Evolutionary conservation across 1,140 invertebrate species (phyloP), one percentile per base, ranked within the genome.

Genomic region (Whitmania pigra): DNA sequence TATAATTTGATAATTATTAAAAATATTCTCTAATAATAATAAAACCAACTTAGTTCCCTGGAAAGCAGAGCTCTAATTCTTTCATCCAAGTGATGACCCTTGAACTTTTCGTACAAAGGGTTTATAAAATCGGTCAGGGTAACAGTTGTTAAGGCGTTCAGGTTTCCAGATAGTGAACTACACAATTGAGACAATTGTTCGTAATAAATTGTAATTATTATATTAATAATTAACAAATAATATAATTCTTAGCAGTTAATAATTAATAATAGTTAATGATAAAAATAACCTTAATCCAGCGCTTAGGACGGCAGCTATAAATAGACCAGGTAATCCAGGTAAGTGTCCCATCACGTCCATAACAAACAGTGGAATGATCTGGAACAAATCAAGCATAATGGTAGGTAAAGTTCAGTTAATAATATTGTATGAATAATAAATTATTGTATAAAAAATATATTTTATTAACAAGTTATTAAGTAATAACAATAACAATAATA

Each of bases 121-220:
- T 85, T 86, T 0, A 92, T 81, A 67, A 94, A 86, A 81, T 95
- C 93, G 80, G 94, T 88, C 76, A 91, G 87, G 3, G 89, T 89
- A 9, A 94, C 90, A 0, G 92, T 92, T 0, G 92, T 89, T 66
- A 96, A 80, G 0, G 92, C 93, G 79, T 94, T 95, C 54, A 95
- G 80, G 18, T 92, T 91, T 25, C 90, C 91, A 0, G 92, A 92
- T 2, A 96, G 90, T 2, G 93, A 94, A 77, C 91, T 93, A 79
- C n/a, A n/a, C 40, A 74, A 71, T 53, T 49, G 27, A 63, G 49
- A 66, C 54, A 31, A 55, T 20, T 15, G 75, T 63, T 63, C 11
- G 9, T 63, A 63, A 25, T n/a, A 63, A 25, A 4, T 63, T 63
- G 22, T 63, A 25, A 63, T 63, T 27, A 60, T 60, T 60, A 6